A percentile compares a stretch with the other conserved stretches of the same genome.
phyloP scores from a whole-genome alignment of 2,888 invertebrate species.

The Oxyscelio sp. region DNA sequence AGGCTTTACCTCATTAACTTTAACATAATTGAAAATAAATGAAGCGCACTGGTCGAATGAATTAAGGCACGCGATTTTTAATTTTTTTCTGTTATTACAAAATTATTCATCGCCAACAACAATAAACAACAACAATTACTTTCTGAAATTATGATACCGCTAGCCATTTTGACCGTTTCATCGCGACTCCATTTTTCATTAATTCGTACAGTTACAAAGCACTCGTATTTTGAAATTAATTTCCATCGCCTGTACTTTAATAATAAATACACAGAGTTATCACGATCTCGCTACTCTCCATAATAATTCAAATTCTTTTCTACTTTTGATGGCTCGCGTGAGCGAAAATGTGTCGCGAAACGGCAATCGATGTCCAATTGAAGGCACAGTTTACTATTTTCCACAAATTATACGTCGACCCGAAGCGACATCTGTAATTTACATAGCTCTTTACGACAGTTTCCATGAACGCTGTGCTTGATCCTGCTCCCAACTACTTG shows the following conservation, averaged over 20 bases:
- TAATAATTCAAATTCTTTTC: conserved; percentile 49
- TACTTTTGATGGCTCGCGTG: conserved; percentile 56
- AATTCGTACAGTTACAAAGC: background rate
- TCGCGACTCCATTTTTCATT: too few species aligned
- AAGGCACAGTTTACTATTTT: conserved; percentile 21
- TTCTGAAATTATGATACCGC: too few species aligned
- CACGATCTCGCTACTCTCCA: conserved; percentile 16
- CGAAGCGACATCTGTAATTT: conserved; percentile 20
- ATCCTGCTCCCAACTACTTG: conserved; percentile 37
- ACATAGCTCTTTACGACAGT: conserved; percentile 26
- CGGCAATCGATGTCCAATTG: conserved; percentile 59
- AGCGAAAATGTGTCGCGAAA: conserved; percentile 58
- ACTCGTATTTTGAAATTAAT: conserved; percentile 1
- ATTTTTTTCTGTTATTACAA: too few species aligned
- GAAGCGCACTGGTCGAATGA: too few species aligned
- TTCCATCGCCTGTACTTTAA: conserved; percentile 27
- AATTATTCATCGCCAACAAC: too few species aligned
- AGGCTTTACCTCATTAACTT: conserved; percentile 7
- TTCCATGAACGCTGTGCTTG: conserved; percentile 21
- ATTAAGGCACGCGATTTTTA: too few species aligned
- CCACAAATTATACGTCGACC: conserved; percentile 21
- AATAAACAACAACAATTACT: too few species aligned
- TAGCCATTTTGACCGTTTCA: too few species aligned
- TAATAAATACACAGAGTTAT: conserved; percentile 47
- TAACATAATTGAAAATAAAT: background rate